Evolutionary conservation across 2,113 vertebrate genomes (phyloP), one percentile per base, ranked within the genome.

Genomic region (Tyrannus savana): DNA sequence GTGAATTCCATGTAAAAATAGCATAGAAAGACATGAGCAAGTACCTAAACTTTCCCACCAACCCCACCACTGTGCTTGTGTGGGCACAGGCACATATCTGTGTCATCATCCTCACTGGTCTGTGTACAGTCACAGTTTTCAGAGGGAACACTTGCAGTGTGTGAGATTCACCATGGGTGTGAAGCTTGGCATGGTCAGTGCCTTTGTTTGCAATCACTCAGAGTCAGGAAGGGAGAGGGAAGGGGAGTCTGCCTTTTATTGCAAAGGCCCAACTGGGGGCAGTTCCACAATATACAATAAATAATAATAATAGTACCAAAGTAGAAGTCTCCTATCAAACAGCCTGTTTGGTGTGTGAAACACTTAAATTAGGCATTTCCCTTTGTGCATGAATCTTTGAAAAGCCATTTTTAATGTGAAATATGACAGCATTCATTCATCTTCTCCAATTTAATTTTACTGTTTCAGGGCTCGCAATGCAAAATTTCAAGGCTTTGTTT

Each of bases 51-150:
- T 19, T 49, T 28, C 42, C 13, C 27, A 59, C 19, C 6, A n/a
- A 3, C 28, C 1, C 0, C 12, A 8, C 14, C 1, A 0, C 11
- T 47, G 19, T 28, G 13, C 22, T 64, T 47, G 6, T 49, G 17
- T 6, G n/a, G 58, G n/a, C 58, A 52, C 30, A 41, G 28, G 28
- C 49, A 31, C 24, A 3, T 2, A 14, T 6, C 1, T 68, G 15
- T 3, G 4, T 23, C 24, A 19, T 49, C 19, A 31, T 53, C 72
- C 35, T 14, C 8, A 5, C 1, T 5, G 3, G 5, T 59, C 37
- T 68, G 22, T 7, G 25, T n/a, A 3, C 15, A 60, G 35, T 8
- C 18, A 6, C 2, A 16, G 30, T 10, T 66, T 71, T 50, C 33
- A n/a, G 46, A 41, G 58, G 50, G 53, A 84, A 27, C 3, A 16